Evolutionary conservation across 2,113 vertebrate species (phyloP), one percentile per base, ranked within the genome.

Genomic region (Coturnix japonica): DNA sequence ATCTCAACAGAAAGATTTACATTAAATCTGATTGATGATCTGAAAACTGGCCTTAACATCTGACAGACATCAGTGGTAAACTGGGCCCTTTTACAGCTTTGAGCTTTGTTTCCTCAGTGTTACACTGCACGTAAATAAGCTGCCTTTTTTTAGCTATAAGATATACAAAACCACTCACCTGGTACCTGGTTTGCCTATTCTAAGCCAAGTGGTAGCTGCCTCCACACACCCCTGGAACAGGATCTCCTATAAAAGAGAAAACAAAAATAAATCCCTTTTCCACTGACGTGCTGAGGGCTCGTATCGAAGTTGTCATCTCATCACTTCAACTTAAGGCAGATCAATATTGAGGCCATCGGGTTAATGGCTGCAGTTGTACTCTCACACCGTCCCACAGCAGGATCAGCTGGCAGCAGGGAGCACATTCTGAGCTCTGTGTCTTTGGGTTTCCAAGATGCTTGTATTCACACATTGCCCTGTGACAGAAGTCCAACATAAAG

Each of bases 301-400:
- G 25, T 0, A 35, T 41, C 74, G 30, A 67, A 89, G 66, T 41
- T 47, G 59, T n/a, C 41, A 64, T 33, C 21, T 9, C 8, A 5
- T 44, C 35, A 60, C 3, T 33, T 65, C 21, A 46, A 49, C 6
- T 15, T 30, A 4, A 31, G 10, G 63, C 17, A 19, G 57, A 39
- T 19, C n/a, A 47, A 26, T 30, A 15, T 0, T 7, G 22, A 17
- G 28, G 20, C 35, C 26, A 5, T 9, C 3, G 1, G 59, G 41
- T 31, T 6, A 0, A 3, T 0, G 17, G 65, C 6, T 1, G 7
- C 4, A 0, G 21, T 47, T 1, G 7, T 0, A 9, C 7, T 14
- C 57, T 20, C 17, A 8, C 11, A 5, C 26, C 35, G 14, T 37
- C 74, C 56, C 5, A 26, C 2, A 3, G 10, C 13, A 6, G 1